Evolutionary conservation across 1,140 invertebrate species (phyloP), one percentile per base, ranked within the genome.

Genomic region (Micrasema minimum): DNA sequence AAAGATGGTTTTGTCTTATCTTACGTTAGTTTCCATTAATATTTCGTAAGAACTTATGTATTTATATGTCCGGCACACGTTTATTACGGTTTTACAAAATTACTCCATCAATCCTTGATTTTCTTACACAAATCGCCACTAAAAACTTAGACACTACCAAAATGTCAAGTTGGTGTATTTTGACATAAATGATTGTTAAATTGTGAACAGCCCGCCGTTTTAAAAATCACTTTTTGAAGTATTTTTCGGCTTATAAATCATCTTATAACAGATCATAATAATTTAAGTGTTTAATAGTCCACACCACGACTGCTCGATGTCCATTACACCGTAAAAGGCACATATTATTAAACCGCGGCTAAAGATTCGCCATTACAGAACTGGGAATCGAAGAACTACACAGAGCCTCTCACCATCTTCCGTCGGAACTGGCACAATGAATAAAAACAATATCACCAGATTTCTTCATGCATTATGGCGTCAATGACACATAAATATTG

Each of bases 281-380:
- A 67, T 55, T 67, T 55, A 67, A 67, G 50, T 67, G 53, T 67
- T 84, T 85, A 85, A 85, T 83, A 83, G 85, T 83, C 83, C 82
- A 85, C 85, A 85, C 86, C 85, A 83, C 84, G 82, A 86, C 83
- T 85, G 85, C 88, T 84, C 86, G 86, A 86, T 85, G 83, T 85
- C 82, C 84, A 86, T 85, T 85, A 81, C 83, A 88, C 85, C 85
- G 82, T 82, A 83, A 85, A 88, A 88, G 87, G 88, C 87, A 88
- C 88, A 89, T 89, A 87, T 86, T 88, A 87, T 81, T 83, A 82
- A 84, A 85, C 83, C 81, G 85, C 82, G 86, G 83, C 87, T 84
- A 88, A 87, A 86, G 87, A 88, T 87, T 86, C 84, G 86, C 87
- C 87, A 88, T 89, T 85, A 88, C 86, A 86, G 88, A 87, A 85